Conservation (phyloP, 1,140 invertebrate species). For the Diorhabda elongata region DNA sequence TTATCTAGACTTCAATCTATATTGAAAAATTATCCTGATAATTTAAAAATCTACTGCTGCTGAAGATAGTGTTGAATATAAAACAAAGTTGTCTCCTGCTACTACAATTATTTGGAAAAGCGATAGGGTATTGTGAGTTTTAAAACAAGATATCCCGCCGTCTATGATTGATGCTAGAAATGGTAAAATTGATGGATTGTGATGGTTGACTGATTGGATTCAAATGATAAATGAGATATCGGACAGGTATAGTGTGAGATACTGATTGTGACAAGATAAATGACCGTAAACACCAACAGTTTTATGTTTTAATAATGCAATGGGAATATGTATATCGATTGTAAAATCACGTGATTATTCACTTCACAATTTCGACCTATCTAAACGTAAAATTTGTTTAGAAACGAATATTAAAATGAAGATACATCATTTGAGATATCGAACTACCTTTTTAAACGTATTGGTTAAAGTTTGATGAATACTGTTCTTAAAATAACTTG, state of each 20-base stretch:
- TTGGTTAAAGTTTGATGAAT: too few relatives aligned
- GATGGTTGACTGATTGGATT: constrained; percentile 42
- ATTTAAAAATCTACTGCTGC: too few relatives aligned
- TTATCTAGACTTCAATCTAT: too few relatives aligned
- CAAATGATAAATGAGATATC: constrained; percentile 42
- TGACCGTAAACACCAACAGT: constrained; percentile 27
- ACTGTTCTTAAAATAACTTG: too few relatives aligned
- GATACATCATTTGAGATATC: too few relatives aligned
- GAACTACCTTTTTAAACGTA: too few relatives aligned
- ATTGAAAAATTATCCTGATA: too few relatives aligned
- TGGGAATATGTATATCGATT: constrained; percentile 7
- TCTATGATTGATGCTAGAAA: constrained; percentile 40
- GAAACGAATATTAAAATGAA: too few relatives aligned
- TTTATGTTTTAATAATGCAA: constrained; percentile 34
- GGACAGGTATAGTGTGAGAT: constrained; percentile 34
- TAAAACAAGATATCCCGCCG: constrained; percentile 21
- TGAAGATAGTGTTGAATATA: too few relatives aligned
- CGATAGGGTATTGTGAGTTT: constrained; percentile 20
- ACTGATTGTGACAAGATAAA: constrained; percentile 42
- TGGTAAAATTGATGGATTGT: constrained; percentile 37
- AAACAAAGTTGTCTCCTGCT: not conserved
- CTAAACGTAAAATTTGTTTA: too few relatives aligned
- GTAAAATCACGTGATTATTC: too few relatives aligned
- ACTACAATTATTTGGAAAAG: constrained; percentile 15
- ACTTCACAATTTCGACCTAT: too few relatives aligned